Evolutionary conservation across 2,113 vertebrate genomes (phyloP).

Genomic region (Noctilio leporinus): DNA sequence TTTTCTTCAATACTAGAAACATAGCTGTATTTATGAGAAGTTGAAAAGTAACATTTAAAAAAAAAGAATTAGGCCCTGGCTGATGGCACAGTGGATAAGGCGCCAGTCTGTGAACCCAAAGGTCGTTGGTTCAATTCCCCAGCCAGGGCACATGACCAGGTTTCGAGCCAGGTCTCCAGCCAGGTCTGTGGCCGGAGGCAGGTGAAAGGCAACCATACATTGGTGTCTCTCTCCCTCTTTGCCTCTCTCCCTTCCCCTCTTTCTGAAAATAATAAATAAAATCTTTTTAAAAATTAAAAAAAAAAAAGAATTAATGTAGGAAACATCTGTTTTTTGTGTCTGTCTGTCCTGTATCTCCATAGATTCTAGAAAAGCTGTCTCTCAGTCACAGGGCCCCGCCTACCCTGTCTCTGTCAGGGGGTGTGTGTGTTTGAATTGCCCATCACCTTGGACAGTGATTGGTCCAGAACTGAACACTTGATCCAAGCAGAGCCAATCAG

Average conservation of each 20-base stretch:
- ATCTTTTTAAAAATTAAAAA: too few species aligned
- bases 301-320: background rate
- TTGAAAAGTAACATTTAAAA: too few species aligned
- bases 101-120: too few species aligned
- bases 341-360: background rate
- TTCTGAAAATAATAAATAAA: too few species aligned
- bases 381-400: background rate
- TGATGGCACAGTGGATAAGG: too few species aligned
- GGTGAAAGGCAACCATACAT: too few species aligned
- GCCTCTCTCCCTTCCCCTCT: too few species aligned
- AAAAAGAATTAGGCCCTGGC: background rate
- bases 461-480: background rate
- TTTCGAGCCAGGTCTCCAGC: too few species aligned
- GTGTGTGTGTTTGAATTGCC: background rate
- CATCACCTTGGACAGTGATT: background rate
- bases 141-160: too few species aligned
- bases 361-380: background rate
- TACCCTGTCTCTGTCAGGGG: background rate
- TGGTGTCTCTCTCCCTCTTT: too few species aligned
- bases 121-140: too few species aligned
- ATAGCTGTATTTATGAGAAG: background rate
- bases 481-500: background rate
- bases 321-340: background rate
- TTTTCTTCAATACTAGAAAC: slow-evolving; percentile 15
- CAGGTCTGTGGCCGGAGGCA: too few species aligned